Evolutionary conservation across 1,140 invertebrate genomes (phyloP).

Genomic region (Hormaphis cornu): DNA sequence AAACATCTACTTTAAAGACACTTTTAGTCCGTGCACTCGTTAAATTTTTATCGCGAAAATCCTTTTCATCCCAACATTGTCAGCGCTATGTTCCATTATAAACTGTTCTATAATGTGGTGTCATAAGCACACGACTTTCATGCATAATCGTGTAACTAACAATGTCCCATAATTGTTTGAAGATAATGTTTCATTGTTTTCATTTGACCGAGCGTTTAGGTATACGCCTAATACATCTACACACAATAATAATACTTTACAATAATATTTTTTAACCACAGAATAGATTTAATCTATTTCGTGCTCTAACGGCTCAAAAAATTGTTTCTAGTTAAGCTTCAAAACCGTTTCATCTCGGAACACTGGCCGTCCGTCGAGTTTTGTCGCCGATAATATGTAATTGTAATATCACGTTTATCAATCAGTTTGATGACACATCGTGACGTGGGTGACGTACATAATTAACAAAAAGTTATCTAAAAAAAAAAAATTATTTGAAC

Average conservation of each 20-base stretch:
- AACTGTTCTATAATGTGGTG: not conserved
- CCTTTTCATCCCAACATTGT: not conserved
- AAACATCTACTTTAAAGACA: too few relatives aligned
- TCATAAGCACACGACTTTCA: not conserved
- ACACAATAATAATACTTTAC: not conserved
- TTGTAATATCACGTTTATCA: too few relatives aligned
- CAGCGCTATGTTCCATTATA: too few relatives aligned
- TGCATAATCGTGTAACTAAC: too few relatives aligned
- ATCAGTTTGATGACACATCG: too few relatives aligned
- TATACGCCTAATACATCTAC: not conserved
- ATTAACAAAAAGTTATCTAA: too few relatives aligned
- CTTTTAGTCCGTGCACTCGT: not conserved
- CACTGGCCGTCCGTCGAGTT: too few relatives aligned
- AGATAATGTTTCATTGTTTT: slow-evolving; percentile 18
- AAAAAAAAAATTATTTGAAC: too few relatives aligned
- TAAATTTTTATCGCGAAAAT: not conserved
- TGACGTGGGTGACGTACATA: too few relatives aligned
- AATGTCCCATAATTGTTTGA: slow-evolving; percentile 1
- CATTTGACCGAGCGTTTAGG: not conserved
- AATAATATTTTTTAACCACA: too few relatives aligned
- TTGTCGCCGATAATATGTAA: not conserved
- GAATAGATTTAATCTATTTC: too few relatives aligned
- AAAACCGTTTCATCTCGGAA: not conserved
- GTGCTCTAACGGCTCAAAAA: not conserved
- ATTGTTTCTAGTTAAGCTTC: not conserved